Evolutionary conservation across 2,797 vertebrate species (phyloP), one percentile per base, ranked within the genome.

Genomic region (Siniperca obscura): DNA sequence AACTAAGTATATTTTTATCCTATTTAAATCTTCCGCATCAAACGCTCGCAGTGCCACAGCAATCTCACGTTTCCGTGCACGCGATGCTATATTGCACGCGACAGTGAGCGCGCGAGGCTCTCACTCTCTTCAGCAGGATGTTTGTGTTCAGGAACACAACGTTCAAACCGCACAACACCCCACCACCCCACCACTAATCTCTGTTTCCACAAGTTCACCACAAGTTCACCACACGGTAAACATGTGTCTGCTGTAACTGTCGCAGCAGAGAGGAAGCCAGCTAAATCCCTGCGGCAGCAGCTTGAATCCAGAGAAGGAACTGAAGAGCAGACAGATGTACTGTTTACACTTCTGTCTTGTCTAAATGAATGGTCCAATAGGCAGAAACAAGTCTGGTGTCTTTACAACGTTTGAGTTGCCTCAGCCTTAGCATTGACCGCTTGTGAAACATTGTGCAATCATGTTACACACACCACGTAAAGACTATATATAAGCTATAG

Each of bases 81-180:
- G 83, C 84, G 81, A 80, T n/a, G 42, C 48, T 12, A 13, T 14
- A 7, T 11, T 19, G 67, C 78, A 79, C 70, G 72, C 75, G 53
- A 76, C 60, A 3, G 46, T 55, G 70, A 59, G 52, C 69, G 76
- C 78, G 73, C 70, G 55, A 42, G 11, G 27, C 25, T 52, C 52
- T 60, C n/a, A 16, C 55, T 55, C 59, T 56, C 61, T 68, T 34
- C 53, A 13, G 48, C 70, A 72, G 82, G 82, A 81, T 86, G 86
- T 78, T 79, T 74, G 27, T 34, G 78, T 77, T 83, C 55, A 50
- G 85, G 90, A 89, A 93, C 93, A 94, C 68, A 22, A 86, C 91
- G 93, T 93, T 84, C 92, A 72, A 67, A 82, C 75, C 30, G 64
- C 72, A 70, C 50, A 73, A 46, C 66, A 68, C 38, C 50, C 56